Conservation (phyloP, 2,888 invertebrate genomes). For the Dinocampus coccinellae region DNA sequence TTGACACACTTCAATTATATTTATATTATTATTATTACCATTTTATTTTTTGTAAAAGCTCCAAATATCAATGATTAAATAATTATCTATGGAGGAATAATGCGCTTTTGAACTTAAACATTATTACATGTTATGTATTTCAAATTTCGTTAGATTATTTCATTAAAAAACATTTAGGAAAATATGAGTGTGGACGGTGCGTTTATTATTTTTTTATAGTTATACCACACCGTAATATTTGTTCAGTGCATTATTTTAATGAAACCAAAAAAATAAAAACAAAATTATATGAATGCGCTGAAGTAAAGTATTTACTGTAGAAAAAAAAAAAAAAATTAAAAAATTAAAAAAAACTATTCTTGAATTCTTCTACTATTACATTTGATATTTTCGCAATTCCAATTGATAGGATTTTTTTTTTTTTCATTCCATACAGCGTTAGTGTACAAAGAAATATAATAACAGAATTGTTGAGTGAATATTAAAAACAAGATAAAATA, state of each 20-base stretch:
- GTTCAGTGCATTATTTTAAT: background rate
- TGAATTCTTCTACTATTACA: background rate
- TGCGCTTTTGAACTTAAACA: conserved; percentile 38
- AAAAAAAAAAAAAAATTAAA: background rate
- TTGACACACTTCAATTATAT: conserved; percentile 4
- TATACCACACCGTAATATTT: background rate
- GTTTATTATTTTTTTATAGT: background rate
- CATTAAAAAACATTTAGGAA: background rate
- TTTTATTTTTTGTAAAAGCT: conserved; percentile 1
- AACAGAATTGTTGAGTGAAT: conserved; percentile 2
- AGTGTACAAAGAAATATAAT: conserved; percentile 5
- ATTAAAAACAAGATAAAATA: conserved; percentile 14
- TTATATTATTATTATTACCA: no score
- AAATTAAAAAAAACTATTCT: no score
- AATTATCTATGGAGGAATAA: background rate
- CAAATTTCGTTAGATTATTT: background rate
- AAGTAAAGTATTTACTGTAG: conserved; percentile 30
- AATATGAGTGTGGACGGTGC: background rate
- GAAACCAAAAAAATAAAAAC: background rate
- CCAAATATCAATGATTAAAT: background rate
- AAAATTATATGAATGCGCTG: conserved; percentile 6
- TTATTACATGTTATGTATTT: background rate
- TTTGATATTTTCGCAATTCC: conserved; percentile 9
- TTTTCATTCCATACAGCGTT: background rate
- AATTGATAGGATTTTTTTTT: background rate